phyloP scores from a whole-genome alignment of 2,888 invertebrate genomes.

The Agonopterix subpropinquella region DNA sequence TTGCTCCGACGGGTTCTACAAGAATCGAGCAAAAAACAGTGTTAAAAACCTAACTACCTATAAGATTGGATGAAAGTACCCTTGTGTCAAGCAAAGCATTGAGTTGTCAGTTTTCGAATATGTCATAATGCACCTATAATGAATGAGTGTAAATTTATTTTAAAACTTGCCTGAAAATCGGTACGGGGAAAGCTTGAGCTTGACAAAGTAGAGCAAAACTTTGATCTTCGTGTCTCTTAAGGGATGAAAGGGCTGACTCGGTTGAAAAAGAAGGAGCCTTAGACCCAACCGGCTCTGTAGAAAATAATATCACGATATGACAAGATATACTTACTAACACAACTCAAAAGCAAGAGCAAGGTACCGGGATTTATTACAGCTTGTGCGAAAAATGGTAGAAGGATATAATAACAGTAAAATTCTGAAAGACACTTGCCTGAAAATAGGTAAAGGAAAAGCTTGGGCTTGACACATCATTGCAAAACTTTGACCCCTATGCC shows the following conservation, averaged over 20 bases:
- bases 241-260: constrained; percentile 78
- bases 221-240: constrained; percentile 71
- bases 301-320: constrained; percentile 18
- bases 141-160: constrained; percentile 6
- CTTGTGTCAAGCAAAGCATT: constrained; percentile 74
- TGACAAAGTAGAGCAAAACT: constrained; percentile 80
- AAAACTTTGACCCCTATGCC: constrained; percentile 72
- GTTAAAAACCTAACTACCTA: constrained; percentile 69
- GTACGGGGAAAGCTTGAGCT: constrained; percentile 84
- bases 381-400: background rate
- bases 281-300: constrained; percentile 80
- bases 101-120: constrained; percentile 54
- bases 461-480: constrained; percentile 83
- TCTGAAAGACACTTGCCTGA: constrained; percentile 75
- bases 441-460: constrained; percentile 80
- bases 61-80: constrained; percentile 79
- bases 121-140: constrained; percentile 27
- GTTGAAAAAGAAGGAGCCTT: constrained; percentile 81
- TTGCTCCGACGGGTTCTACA: constrained; percentile 78
- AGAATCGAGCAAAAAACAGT: constrained; percentile 19
- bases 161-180: constrained; percentile 79
- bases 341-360: background rate
- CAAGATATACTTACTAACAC: background rate
- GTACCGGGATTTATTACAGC: constrained; percentile 1
- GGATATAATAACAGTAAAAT: background rate